A percentile compares a stretch with the other conserved stretches of the same genome.
phyloP scores from a whole-genome alignment of 2,797 vertebrate species.

The Esox masquinongy region DNA sequence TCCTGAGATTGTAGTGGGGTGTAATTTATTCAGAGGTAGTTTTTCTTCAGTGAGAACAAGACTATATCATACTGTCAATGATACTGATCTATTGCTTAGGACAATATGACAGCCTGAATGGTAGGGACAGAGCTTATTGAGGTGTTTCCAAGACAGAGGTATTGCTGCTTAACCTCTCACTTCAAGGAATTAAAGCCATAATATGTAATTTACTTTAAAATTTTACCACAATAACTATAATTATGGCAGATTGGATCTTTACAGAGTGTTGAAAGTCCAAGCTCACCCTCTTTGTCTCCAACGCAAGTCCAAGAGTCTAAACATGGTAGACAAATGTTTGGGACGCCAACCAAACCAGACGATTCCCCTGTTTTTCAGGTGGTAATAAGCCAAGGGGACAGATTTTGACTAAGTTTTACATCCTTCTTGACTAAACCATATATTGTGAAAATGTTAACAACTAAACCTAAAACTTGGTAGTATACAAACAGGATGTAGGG shows the following conservation, averaged over 20 bases:
- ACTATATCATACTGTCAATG: slow-evolving; percentile 21
- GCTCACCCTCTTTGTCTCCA: neutral
- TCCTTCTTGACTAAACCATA: neutral
- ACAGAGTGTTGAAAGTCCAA: neutral
- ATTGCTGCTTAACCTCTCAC: slow-evolving; percentile 14
- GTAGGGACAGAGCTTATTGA: slow-evolving; percentile 15
- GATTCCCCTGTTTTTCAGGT: neutral
- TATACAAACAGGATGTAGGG: neutral
- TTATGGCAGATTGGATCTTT: neutral
- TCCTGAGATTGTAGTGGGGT: slow-evolving; percentile 24
- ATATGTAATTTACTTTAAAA: neutral
- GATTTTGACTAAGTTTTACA: neutral
- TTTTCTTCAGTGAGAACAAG: slow-evolving; percentile 14
- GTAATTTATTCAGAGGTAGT: slow-evolving; percentile 31
- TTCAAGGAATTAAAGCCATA: neutral
- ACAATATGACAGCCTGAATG: slow-evolving; percentile 4
- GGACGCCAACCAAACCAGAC: neutral
- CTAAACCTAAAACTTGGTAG: neutral
- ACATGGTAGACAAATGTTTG: neutral
- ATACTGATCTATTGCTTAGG: slow-evolving; percentile 25
- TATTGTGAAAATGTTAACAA: neutral
- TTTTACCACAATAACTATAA: neutral
- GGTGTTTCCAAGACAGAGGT: neutral
- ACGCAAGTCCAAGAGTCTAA: neutral
- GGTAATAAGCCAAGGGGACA: neutral